These are phyloP conservation scores for Cochlearius cochlearius DNA, from an alignment of 2,113 vertebrate species.

Conservation along the genomic window DNA sequence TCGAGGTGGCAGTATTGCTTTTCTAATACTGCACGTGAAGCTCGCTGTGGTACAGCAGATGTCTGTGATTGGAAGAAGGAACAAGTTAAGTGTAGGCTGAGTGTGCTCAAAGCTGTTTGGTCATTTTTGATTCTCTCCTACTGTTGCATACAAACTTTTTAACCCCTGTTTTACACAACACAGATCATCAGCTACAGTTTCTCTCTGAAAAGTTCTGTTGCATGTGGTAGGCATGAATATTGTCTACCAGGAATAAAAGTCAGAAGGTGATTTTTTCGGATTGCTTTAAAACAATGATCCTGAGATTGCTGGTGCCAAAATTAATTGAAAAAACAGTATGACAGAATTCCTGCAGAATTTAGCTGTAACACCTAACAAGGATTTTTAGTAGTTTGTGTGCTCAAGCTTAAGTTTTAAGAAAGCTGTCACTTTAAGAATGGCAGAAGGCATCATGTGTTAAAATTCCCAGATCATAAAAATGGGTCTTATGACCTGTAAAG, in stretches of 20 bases:
- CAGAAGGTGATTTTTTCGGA: background rate
- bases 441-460: background rate
- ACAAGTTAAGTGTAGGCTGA: background rate
- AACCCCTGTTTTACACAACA: background rate
- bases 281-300: background rate
- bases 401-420: background rate
- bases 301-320: background rate
- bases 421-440: background rate
- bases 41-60: background rate
- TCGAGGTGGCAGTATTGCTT: constrained; percentile 17
- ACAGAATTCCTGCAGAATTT: background rate
- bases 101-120: background rate
- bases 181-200: background rate
- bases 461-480: background rate
- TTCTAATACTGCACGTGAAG: background rate
- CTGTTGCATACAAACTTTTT: background rate
- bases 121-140: background rate
- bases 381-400: background rate
- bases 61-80: background rate
- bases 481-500: background rate
- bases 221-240: background rate
- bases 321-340: background rate
- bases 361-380: background rate
- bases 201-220: background rate
- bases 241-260: background rate